phyloP scores from a whole-genome alignment of 1,140 invertebrate species.

The Drosophila pectinifera region DNA sequence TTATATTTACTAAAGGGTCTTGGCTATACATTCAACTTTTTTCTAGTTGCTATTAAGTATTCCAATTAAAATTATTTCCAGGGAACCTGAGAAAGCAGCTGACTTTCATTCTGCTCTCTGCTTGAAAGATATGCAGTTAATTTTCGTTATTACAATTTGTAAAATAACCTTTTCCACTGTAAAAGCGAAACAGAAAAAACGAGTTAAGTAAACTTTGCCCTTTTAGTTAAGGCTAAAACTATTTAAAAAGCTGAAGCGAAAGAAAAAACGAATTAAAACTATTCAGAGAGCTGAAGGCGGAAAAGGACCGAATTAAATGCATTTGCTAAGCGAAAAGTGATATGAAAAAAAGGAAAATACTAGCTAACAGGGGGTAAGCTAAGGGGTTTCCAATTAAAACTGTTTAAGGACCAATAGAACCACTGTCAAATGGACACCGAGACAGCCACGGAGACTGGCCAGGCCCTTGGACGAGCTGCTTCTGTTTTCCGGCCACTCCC shows the following conservation, averaged over 20 bases:
- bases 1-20: too few species aligned
- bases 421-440: slow-evolving; percentile 21
- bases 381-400: slow-evolving; percentile 6
- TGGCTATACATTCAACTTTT: too few species aligned
- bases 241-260: background rate
- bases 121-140: too few species aligned
- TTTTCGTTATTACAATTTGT: too few species aligned
- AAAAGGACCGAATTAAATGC: background rate
- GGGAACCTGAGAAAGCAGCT: too few species aligned
- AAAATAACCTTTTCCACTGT: background rate
- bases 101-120: too few species aligned
- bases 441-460: slow-evolving; percentile 2
- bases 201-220: too few species aligned
- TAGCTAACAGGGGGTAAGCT: too few species aligned
- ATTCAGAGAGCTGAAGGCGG: background rate
- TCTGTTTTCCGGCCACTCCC: slow-evolving; percentile 6
- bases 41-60: too few species aligned
- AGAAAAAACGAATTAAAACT: background rate
- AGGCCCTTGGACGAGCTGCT: slow-evolving; percentile 2
- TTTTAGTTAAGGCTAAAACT: background rate
- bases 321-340: background rate
- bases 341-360: too few species aligned
- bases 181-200: background rate
- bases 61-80: background rate
- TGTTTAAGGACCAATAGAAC: slow-evolving; percentile 6